Percentiles rank a stretch among this genome's conserved stretches.
Conservation (phyloP, 2,113 vertebrate genomes). For the Sylvia atricapilla region DNA sequence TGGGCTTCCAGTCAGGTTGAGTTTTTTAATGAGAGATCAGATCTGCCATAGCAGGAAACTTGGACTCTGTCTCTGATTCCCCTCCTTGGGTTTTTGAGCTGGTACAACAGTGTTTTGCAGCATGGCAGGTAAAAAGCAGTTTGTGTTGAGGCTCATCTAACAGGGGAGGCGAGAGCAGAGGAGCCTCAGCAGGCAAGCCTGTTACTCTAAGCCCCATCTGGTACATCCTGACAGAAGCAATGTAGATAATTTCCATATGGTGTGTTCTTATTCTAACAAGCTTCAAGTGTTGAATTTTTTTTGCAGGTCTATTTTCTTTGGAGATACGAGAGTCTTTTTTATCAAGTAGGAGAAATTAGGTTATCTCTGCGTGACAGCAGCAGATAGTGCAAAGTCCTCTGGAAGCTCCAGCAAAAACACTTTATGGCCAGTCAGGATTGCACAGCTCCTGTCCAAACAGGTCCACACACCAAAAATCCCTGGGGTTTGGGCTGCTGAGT, state of each 20-base stretch:
- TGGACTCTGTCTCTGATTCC: not conserved
- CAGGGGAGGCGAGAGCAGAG: not conserved
- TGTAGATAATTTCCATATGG: not conserved
- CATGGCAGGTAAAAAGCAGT: not conserved
- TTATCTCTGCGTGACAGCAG: not conserved
- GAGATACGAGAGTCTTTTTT: not conserved
- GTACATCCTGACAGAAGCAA: not conserved
- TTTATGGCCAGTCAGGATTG: not conserved
- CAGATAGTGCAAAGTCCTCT: not conserved
- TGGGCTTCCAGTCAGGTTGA: not conserved
- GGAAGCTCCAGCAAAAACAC: not conserved
- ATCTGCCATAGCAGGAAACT: not conserved
- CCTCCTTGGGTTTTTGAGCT: not conserved
- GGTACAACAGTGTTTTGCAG: not conserved
- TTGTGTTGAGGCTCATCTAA: not conserved
- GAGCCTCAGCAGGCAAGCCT: not conserved
- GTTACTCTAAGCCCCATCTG: not conserved
- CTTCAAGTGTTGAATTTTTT: not conserved
- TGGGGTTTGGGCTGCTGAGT: not conserved
- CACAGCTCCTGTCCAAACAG: not conserved
- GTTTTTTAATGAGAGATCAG: not conserved
- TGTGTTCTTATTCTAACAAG: not conserved
- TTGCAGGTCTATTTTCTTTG: not conserved
- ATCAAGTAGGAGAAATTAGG: not conserved
- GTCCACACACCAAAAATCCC: not conserved